phyloP scores from a whole-genome alignment of 2,797 vertebrate genomes.

The Limnodromus scolopaceus region DNA sequence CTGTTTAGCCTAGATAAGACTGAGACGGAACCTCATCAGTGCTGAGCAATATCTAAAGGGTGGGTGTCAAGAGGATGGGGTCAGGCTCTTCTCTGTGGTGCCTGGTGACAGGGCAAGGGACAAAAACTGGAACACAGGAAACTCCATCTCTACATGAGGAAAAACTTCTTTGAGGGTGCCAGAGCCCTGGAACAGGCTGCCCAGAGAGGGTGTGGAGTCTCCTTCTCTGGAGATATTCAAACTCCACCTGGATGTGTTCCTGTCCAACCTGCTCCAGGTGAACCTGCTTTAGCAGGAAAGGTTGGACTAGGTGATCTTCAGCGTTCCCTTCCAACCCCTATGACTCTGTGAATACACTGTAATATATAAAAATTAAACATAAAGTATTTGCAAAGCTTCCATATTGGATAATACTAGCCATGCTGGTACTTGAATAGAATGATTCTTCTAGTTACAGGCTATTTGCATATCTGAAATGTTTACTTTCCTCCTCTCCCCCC shows the following conservation, averaged over 20 bases:
- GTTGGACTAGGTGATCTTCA: background rate
- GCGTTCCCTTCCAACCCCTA: background rate
- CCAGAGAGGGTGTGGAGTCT: background rate
- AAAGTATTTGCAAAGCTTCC: background rate
- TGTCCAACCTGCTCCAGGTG: background rate
- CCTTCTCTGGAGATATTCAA: background rate
- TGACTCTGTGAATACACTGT: background rate
- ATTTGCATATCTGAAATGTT: background rate
- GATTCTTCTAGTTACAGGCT: background rate
- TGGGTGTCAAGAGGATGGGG: background rate
- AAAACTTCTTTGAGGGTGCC: background rate
- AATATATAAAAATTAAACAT: background rate
- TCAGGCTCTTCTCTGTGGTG: background rate
- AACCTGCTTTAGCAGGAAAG: background rate
- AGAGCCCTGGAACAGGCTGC: background rate
- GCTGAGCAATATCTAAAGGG: background rate
- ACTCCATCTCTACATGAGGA: background rate
- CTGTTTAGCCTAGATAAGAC: background rate
- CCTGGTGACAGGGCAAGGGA: background rate
- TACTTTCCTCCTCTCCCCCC: background rate
- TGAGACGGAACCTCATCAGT: background rate
- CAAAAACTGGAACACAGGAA: background rate
- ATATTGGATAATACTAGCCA: fast-evolving
- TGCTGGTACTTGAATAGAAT: background rate
- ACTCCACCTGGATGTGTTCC: background rate